Evolutionary conservation across 2,113 vertebrate species (phyloP), one percentile per base, ranked within the genome.

Genomic region (Dryoscopus gambensis): DNA sequence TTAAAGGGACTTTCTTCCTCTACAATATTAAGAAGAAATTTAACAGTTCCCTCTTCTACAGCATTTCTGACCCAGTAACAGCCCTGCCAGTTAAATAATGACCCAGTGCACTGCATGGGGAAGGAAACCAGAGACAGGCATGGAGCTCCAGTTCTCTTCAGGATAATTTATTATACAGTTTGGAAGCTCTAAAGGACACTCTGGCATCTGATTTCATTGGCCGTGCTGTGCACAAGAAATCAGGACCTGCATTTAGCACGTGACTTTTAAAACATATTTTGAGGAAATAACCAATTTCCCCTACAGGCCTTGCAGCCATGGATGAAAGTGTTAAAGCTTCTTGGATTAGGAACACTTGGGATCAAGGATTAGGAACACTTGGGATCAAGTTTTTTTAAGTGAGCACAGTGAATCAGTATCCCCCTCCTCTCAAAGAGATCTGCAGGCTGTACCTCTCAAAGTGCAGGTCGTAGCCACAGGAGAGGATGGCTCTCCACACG

Each of bases 381-480:
- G 16, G 33, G 42, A 73, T 49, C 2, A 20, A 68, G 46, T 3
- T 4, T 40, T 49, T 37, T 15, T 0, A 46, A 79, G 22, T 1
- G 11, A 67, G 59, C 56, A 44, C 15, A 87, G 56, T 19, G 9
- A 10, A 13, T 31, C 9, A 15, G 40, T 0, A 20, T 12, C 46
- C 35, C 33, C 9, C 8, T 30, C 9, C 8, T 30, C 39, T 20
- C 15, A 3, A 4, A 13, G 22, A 21, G 46, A 5, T 14, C 2
- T 67, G n/a, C 25, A 22, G 7, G 46, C 42, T 15, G 22, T 63
- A 99, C 99, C 99, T 99, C 97, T 99, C 99, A 93, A 99, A 99
- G 88, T 99, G 99, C 25, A 99, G 98, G 84, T 99, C 99, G 9
- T 99, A 99, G 11, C 99, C 99, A 31, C 99, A 99, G 74, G 99